A percentile compares a stretch with the other conserved stretches of the same genome.
Evolutionary conservation across 2,113 vertebrate genomes (phyloP).

Genomic region (Dipodomys ordii): DNA sequence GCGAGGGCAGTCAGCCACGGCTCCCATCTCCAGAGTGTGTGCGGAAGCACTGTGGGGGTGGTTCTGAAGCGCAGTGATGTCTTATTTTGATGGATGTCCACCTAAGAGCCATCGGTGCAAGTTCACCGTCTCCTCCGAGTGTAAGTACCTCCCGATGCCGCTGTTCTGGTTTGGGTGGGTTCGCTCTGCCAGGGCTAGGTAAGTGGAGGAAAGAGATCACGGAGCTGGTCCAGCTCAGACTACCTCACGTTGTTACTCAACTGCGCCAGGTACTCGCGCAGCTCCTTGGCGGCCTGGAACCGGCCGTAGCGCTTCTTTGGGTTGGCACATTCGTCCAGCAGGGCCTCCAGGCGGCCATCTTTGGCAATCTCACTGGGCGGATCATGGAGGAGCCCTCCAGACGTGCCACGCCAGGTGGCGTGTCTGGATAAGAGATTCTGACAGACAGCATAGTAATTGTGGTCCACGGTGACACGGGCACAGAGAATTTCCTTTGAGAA

Average conservation of each 20-base stretch:
- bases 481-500: slow-evolving; percentile 99
- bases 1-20: slow-evolving; percentile 77
- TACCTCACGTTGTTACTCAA: slow-evolving; percentile 94
- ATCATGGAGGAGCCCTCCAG: slow-evolving; percentile 97
- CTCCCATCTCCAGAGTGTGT: slow-evolving; percentile 84
- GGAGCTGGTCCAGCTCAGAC: slow-evolving; percentile 76
- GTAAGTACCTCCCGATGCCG: slow-evolving; percentile 67
- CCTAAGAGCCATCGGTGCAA: slow-evolving; percentile 74
- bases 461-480: slow-evolving; percentile 96
- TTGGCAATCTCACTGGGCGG: slow-evolving; percentile 94
- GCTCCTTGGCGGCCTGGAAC: slow-evolving; percentile 96
- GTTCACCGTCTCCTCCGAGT: slow-evolving; percentile 70
- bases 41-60: slow-evolving; percentile 78
- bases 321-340: slow-evolving; percentile 97
- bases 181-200: slow-evolving; percentile 75
- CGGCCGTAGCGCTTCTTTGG: slow-evolving; percentile 95
- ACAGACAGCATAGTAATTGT: slow-evolving; percentile 99
- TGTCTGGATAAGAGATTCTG: slow-evolving; percentile 98
- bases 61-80: slow-evolving; percentile 62
- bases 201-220: neutral
- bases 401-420: slow-evolving; percentile 97
- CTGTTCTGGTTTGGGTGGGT: slow-evolving; percentile 78
- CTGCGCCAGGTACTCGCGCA: slow-evolving; percentile 96
- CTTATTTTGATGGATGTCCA: slow-evolving; percentile 81
- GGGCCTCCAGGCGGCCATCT: slow-evolving; percentile 94